Percentiles rank a stretch among this genome's conserved stretches.
These are phyloP conservation scores for Phycodurus eques DNA, from an alignment of 2,113 vertebrate species.

Conservation along the genomic window DNA sequence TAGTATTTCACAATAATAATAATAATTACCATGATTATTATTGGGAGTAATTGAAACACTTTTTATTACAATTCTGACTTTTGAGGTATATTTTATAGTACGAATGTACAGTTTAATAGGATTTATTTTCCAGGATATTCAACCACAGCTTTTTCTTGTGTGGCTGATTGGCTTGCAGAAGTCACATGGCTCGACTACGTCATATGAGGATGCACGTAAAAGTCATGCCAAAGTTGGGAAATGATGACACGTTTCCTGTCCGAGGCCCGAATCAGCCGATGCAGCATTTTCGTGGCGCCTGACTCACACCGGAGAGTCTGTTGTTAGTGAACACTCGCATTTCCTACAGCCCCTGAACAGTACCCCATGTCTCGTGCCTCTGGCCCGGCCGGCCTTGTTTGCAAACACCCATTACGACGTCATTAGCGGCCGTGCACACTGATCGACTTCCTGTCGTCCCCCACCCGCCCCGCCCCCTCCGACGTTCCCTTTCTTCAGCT, in stretches of 20 bases:
- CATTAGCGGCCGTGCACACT: conserved; percentile 57
- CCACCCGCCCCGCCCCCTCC: conserved; percentile 14
- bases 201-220: not conserved
- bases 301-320: not conserved
- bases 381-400: conserved; percentile 10
- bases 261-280: not conserved
- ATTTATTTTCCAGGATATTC: no score
- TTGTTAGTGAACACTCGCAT: not conserved
- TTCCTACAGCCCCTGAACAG: not conserved
- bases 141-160: no score
- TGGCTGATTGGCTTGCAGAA: no score
- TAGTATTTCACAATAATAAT: no score
- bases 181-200: no score
- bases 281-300: not conserved
- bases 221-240: not conserved
- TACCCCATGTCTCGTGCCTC: not conserved
- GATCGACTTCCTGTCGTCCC: conserved; percentile 63
- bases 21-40: no score
- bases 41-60: no score
- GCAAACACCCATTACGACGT: conserved; percentile 25
- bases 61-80: no score
- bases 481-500: conserved; percentile 57
- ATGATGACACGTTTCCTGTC: not conserved
- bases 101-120: no score
- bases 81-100: no score